Evolutionary conservation across 2,797 vertebrate species (phyloP), one percentile per base, ranked within the genome.

Genomic region (Brachyalestes nurse): DNA sequence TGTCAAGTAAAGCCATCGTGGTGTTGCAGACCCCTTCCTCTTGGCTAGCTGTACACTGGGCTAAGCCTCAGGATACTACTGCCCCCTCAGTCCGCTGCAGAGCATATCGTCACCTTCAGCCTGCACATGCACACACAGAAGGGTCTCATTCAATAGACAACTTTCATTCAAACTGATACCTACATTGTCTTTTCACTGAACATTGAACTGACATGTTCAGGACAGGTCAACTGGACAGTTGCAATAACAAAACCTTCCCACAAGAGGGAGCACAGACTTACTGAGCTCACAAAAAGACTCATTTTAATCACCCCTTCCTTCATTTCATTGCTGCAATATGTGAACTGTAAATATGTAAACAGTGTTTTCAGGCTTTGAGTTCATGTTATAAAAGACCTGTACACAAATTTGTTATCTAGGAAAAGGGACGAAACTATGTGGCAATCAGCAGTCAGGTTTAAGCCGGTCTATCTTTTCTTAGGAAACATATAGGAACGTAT

Each of bases 1-100:
- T 95, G 92, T 95, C 94, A 55, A 93, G 83, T 89, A 95, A 90
- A 88, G 95, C 93, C 94, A 95, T 95, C 74, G 84, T 82, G 82
- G 76, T 69, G 60, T 66, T 81, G 69, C 77, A 74, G 75, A 49
- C 84, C 83, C 82, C 64, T 66, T 87, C 82, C 78, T 82, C 79
- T 88, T 80, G 23, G 80, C 85, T 71, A 72, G 78, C 65, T 70
- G 80, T 74, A 85, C 60, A 82, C 75, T 34, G 81, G 78, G 80
- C 83, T 86, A 80, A 45, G 87, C 88, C 85, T 89, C 85, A 83
- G 81, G 71, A 89, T 72, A 84, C 86, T 87, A 85, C 74, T 83
- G 84, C 60, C 40, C 81, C 84, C 81, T 82, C 78, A 78, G 79
- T 77, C 75, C 83, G 80, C 79, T 83, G 73, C 81, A 78, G 83